A percentile compares a stretch with the other conserved stretches of the same genome.
These are phyloP conservation scores for Hesperophylax magnus DNA, from an alignment of 1,140 invertebrate genomes.

Conservation along the genomic window DNA sequence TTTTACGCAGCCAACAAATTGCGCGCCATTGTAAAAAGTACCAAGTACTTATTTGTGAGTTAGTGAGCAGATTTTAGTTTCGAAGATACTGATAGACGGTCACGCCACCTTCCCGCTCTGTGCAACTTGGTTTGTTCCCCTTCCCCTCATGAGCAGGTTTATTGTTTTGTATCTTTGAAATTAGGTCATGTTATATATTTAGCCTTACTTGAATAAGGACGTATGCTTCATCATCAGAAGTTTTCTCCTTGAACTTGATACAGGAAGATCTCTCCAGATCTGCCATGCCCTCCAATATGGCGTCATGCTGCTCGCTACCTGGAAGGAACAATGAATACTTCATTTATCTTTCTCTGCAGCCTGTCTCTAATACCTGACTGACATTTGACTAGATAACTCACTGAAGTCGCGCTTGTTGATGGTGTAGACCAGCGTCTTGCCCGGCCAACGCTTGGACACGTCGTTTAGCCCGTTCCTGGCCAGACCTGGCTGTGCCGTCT, in stretches of 20 bases:
- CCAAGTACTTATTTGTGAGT: no score
- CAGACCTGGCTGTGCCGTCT: slow-evolving; percentile 64
- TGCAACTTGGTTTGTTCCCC: no score
- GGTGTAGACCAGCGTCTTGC: slow-evolving; percentile 76
- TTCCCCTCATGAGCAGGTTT: no score
- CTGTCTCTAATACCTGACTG: no score
- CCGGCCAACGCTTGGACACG: slow-evolving; percentile 74
- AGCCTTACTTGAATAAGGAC: slow-evolving; percentile 67
- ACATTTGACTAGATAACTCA: slow-evolving; percentile 62
- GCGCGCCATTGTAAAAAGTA: no score
- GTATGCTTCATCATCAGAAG: slow-evolving; percentile 64
- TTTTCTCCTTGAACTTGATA: slow-evolving; percentile 66
- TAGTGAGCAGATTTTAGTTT: no score
- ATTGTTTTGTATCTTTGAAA: no score
- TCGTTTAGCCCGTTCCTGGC: slow-evolving; percentile 75
- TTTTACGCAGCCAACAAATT: no score
- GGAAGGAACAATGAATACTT: slow-evolving; percentile 29
- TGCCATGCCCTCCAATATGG: slow-evolving; percentile 66
- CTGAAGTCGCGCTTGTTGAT: slow-evolving; percentile 78
- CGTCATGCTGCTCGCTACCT: slow-evolving; percentile 65
- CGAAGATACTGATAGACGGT: no score
- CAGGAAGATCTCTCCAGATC: slow-evolving; percentile 66
- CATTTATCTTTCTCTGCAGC: no score
- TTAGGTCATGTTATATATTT: no score
- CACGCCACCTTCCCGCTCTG: no score